A percentile compares a stretch with the other conserved stretches of the same genome.
Conservation (phyloP, 1,140 invertebrate species). For the Eriosoma lanigerum region DNA sequence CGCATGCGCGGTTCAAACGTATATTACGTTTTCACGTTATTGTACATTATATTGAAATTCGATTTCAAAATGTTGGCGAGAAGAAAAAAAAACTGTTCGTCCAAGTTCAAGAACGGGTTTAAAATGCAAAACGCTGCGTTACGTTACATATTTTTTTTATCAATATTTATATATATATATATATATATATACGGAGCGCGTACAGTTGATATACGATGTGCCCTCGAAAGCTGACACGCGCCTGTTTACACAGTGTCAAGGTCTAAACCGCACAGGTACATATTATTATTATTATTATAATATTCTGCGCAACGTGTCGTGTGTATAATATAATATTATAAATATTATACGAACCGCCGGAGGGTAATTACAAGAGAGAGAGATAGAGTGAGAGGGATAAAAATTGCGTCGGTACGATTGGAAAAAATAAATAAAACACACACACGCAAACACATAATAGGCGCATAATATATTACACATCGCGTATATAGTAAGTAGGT, state of each 20-base stretch:
- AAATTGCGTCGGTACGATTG: not conserved
- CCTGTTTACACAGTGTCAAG: slow-evolving; percentile 41
- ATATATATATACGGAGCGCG: not conserved
- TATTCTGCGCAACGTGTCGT: too few relatives aligned
- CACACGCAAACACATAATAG: not conserved
- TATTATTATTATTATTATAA: not conserved
- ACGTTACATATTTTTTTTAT: not conserved
- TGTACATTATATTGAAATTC: not conserved
- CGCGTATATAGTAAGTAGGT: not conserved
- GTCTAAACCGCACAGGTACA: slow-evolving; percentile 9
- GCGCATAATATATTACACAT: not conserved
- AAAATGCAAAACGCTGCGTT: not conserved
- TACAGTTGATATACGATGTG: not conserved
- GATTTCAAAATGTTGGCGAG: not conserved
- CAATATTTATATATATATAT: not conserved
- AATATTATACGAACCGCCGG: not conserved
- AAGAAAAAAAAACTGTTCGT: not conserved
- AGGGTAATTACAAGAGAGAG: not conserved
- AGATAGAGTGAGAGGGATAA: too few relatives aligned
- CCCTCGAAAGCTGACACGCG: slow-evolving; percentile 41
- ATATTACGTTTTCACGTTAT: too few relatives aligned
- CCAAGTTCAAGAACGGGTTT: slow-evolving; percentile 32
- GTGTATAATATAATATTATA: not conserved
- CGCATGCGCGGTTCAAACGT: too few relatives aligned
- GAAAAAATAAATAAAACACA: not conserved